A percentile compares a stretch with the other conserved stretches of the same genome.
These are phyloP conservation scores for Cyprinodon variegatus DNA, from an alignment of 2,113 vertebrate genomes.

Conservation along the genomic window DNA sequence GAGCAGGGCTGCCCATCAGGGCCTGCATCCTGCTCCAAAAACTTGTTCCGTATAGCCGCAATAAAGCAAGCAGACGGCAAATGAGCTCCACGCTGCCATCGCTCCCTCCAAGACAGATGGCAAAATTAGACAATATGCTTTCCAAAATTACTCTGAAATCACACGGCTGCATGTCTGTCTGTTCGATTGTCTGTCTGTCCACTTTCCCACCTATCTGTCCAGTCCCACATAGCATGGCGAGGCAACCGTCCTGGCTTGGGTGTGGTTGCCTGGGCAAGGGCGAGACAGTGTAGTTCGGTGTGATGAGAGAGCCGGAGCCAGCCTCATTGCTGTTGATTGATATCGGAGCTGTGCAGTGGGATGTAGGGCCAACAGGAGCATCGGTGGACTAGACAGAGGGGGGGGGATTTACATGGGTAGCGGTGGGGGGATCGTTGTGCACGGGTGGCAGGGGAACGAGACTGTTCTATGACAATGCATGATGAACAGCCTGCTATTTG, in stretches of 20 bases:
- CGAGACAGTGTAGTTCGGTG: constrained; percentile 38
- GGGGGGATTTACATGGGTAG: constrained; percentile 8
- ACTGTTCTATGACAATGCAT: constrained; percentile 71
- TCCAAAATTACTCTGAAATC: constrained; percentile 81
- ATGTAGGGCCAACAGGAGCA: constrained; percentile 66
- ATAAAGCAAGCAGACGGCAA: constrained; percentile 84
- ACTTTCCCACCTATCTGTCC: constrained; percentile 36
- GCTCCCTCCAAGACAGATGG: constrained; percentile 86
- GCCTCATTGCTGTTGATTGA: constrained; percentile 80
- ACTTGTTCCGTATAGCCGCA: constrained; percentile 76
- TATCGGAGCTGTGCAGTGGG: constrained; percentile 63
- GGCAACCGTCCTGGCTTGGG: constrained; percentile 42
- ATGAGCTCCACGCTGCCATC: constrained; percentile 82
- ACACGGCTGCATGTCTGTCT: constrained; percentile 70
- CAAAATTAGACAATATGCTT: constrained; percentile 89
- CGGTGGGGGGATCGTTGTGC: constrained; percentile 4
- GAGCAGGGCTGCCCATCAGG: constrained; percentile 70
- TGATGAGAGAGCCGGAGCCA: constrained; percentile 54
- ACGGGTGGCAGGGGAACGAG: constrained; percentile 35
- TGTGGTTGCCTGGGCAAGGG: constrained; percentile 55
- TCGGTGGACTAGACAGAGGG: constrained; percentile 20
- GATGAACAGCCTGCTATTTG: constrained; percentile 77
- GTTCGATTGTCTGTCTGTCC: constrained; percentile 50
- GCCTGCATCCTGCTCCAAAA: constrained; percentile 74
- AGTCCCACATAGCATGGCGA: constrained; percentile 34